Percentiles rank a stretch among this genome's conserved stretches.
Conservation (phyloP, 2,888 invertebrate genomes). For the Cynaeus angustus region DNA sequence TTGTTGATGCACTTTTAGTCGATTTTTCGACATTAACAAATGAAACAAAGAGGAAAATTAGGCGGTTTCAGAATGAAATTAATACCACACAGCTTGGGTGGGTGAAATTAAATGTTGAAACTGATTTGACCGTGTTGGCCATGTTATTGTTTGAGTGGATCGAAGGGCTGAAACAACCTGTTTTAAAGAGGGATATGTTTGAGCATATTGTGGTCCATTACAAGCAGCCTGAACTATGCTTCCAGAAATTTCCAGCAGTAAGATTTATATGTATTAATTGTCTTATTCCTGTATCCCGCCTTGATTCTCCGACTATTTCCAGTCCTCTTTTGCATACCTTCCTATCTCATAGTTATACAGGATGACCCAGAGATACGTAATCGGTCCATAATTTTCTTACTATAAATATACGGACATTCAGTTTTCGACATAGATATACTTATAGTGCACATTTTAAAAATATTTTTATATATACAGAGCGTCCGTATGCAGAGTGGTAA, state of each 20-base stretch:
- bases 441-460: no score
- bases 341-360: no score
- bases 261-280: no score
- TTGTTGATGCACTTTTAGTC: constrained; percentile 74
- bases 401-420: no score
- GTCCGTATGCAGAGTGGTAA: no score
- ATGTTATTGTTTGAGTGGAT: constrained; percentile 85
- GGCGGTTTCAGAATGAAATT: constrained; percentile 76
- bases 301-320: no score
- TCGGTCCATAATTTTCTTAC: no score
- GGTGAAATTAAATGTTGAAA: constrained; percentile 79
- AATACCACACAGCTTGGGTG: constrained; percentile 81
- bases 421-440: no score
- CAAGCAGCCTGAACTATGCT: constrained; percentile 77
- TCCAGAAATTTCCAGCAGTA: constrained; percentile 76
- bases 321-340: no score
- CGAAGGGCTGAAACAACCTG: constrained; percentile 81
- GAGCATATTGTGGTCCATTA: constrained; percentile 79
- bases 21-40: constrained; percentile 76
- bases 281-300: no score
- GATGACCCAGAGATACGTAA: no score
- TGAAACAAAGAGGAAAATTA: constrained; percentile 73
- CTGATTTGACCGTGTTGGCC: constrained; percentile 76
- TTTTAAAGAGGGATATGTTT: constrained; percentile 80
- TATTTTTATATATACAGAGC: no score